phyloP scores from a whole-genome alignment of 2,888 invertebrate species.

The Limnephilus auricula region DNA sequence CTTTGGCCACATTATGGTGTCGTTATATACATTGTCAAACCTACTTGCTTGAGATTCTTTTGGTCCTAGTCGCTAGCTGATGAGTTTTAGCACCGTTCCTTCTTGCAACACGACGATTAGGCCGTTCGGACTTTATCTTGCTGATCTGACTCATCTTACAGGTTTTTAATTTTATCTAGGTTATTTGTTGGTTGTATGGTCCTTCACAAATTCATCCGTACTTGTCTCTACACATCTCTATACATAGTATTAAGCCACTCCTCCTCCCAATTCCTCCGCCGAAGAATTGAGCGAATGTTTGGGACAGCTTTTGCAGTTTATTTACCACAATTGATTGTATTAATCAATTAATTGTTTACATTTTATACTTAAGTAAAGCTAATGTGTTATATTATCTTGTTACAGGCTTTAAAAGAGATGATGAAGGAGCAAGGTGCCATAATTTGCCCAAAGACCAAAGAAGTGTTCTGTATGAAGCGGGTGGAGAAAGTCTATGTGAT shows the following conservation, averaged over 20 bases:
- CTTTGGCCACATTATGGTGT: neutral
- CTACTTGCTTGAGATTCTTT: neutral
- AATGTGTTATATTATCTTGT: slow-evolving; percentile 59
- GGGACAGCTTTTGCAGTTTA: neutral
- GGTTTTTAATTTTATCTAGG: no score
- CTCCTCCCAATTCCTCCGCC: no score
- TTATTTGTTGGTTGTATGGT: neutral
- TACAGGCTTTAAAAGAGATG: slow-evolving; percentile 92
- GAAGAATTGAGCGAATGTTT: neutral
- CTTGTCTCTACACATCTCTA: no score
- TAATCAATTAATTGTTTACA: no score
- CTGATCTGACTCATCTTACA: no score
- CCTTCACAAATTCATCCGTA: no score
- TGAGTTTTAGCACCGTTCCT: neutral
- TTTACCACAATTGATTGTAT: no score
- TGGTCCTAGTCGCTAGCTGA: neutral
- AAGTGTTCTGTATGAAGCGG: slow-evolving; percentile 92
- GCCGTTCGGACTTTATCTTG: neutral
- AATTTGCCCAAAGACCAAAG: slow-evolving; percentile 95
- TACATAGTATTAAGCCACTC: no score
- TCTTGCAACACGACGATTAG: neutral
- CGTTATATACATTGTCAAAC: neutral
- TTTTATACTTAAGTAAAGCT: neutral
- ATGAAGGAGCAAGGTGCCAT: slow-evolving; percentile 95
- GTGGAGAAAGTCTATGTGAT: slow-evolving; percentile 98